phyloP scores from a whole-genome alignment of 1,140 invertebrate genomes.

The Meloidogyne exigua region DNA sequence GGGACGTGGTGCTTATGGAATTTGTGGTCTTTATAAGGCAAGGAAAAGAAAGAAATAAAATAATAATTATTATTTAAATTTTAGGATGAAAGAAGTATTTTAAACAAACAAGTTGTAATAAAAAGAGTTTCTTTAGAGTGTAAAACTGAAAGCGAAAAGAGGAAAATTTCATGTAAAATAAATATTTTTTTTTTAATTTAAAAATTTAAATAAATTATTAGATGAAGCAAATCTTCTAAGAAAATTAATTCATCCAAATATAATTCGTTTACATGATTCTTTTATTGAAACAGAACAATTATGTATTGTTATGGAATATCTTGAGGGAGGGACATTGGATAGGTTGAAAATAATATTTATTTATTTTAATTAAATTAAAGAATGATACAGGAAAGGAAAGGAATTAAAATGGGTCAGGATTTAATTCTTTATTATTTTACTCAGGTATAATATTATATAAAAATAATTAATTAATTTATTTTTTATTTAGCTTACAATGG shows the following conservation, averaged over 20 bases:
- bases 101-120: slow-evolving; percentile 43
- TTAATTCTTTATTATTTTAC: slow-evolving; percentile 69
- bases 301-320: slow-evolving; percentile 68
- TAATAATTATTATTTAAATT: not conserved
- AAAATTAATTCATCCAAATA: slow-evolving; percentile 68
- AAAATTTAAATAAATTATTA: slow-evolving; percentile 9
- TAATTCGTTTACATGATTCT: slow-evolving; percentile 68
- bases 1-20: slow-evolving; percentile 30
- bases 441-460: slow-evolving; percentile 58
- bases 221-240: slow-evolving; percentile 67
- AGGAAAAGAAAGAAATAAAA: not conserved
- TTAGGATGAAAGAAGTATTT: slow-evolving; percentile 20
- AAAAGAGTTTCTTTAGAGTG: slow-evolving; percentile 40
- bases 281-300: slow-evolving; percentile 66
- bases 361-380: not conserved
- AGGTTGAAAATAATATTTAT: slow-evolving; percentile 17
- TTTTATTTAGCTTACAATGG: slow-evolving; percentile 65
- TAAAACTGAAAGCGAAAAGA: slow-evolving; percentile 35
- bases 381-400: slow-evolving; percentile 66
- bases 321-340: slow-evolving; percentile 68
- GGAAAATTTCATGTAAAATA: slow-evolving; percentile 33
- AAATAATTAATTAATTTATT: not conserved
- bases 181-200: not conserved
- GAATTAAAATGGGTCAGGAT: slow-evolving; percentile 65
- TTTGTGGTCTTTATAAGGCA: slow-evolving; percentile 28